These are phyloP conservation scores for Palloptera scutellata DNA, from an alignment of 2,888 invertebrate genomes.

Conservation along the genomic window DNA sequence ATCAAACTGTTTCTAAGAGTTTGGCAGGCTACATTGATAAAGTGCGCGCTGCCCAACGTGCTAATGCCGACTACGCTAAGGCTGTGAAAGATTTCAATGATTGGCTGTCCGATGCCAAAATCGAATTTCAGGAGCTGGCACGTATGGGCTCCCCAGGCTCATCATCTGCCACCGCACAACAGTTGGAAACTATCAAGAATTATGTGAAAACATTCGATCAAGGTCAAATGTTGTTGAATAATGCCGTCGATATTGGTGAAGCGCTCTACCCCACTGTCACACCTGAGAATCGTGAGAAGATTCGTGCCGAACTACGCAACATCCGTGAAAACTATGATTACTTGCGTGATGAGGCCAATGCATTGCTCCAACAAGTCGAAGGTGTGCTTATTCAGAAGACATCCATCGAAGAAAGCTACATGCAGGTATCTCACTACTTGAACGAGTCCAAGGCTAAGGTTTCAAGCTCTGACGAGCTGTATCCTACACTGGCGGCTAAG, in stretches of 20 bases:
- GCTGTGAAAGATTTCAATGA: constrained; percentile 77
- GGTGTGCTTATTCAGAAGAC: constrained; percentile 88
- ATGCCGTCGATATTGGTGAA: constrained; percentile 87
- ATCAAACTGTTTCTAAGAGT: constrained; percentile 78
- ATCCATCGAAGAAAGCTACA: constrained; percentile 91
- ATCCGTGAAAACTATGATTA: constrained; percentile 85
- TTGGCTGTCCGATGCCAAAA: constrained; percentile 81
- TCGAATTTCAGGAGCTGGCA: constrained; percentile 76
- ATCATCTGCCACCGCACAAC: constrained; percentile 76
- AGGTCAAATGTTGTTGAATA: constrained; percentile 80
- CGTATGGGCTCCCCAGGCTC: constrained; percentile 75
- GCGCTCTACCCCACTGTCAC: constrained; percentile 85
- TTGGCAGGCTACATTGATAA: constrained; percentile 75
- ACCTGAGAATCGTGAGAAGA: constrained; percentile 84
- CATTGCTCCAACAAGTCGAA: constrained; percentile 86
- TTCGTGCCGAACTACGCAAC: constrained; percentile 81
- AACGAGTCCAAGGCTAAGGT: constrained; percentile 80
- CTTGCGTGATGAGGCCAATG: constrained; percentile 83
- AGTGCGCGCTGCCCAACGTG: constrained; percentile 75
- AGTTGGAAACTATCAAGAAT: constrained; percentile 77
- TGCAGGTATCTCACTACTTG: constrained; percentile 88
- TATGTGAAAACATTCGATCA: constrained; percentile 72
- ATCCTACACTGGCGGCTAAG: constrained; percentile 86
- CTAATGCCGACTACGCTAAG: constrained; percentile 72
- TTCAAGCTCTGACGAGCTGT: constrained; percentile 74